Evolutionary conservation across 2,797 vertebrate species (phyloP).

Genomic region (Danio tinwini): DNA sequence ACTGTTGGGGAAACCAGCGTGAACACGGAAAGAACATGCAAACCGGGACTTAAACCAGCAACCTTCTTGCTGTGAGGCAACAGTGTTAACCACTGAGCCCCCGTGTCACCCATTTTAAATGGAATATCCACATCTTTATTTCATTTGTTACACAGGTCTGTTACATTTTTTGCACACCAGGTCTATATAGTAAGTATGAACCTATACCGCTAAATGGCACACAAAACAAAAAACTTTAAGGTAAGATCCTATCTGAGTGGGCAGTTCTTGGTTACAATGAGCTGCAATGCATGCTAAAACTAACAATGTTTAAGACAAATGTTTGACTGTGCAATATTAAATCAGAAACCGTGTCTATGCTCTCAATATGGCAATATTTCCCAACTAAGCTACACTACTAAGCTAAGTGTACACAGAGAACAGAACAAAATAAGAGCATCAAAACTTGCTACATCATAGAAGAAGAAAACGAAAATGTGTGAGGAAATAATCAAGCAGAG

Average conservation of each 20-base stretch:
- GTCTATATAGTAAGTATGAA: no score
- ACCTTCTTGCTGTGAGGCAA: no score
- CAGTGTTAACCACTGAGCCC: no score
- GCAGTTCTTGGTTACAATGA: neutral
- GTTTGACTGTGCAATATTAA: slow-evolving; percentile 1
- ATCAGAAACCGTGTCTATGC: slow-evolving; percentile 20
- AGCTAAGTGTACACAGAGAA: no score
- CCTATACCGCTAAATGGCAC: no score
- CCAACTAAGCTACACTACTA: neutral
- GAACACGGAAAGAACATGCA: no score
- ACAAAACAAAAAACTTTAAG: neutral
- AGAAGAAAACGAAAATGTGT: neutral
- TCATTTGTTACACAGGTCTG: no score
- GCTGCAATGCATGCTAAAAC: neutral
- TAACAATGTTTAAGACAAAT: neutral
- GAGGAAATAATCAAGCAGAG: neutral
- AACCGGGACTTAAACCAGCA: no score
- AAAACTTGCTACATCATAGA: neutral
- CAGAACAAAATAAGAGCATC: neutral
- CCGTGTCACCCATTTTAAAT: no score
- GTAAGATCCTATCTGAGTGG: neutral
- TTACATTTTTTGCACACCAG: no score
- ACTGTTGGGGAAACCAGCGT: no score
- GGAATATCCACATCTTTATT: no score
- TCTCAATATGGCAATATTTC: neutral